Percentiles rank a stretch among this genome's conserved stretches.
Conservation (phyloP, 2,888 invertebrate species). For the Acronicta leporina region DNA sequence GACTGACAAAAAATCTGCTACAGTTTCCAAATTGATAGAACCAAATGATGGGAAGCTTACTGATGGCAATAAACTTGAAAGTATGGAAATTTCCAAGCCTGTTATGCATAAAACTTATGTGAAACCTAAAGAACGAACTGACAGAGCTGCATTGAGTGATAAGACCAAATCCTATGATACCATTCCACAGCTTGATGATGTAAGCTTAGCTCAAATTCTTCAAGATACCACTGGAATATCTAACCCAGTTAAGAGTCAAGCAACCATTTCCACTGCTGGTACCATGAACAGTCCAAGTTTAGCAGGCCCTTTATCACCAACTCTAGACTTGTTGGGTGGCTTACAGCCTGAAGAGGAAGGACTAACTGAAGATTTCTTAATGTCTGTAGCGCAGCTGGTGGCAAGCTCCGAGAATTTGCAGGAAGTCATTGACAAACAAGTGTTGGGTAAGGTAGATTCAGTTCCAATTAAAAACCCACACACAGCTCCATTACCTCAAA, state of each 20-base stretch:
- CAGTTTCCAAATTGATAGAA: slow-evolving; percentile 52
- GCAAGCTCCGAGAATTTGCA: slow-evolving; percentile 91
- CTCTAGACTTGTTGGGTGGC: slow-evolving; percentile 88
- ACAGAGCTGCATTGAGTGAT: slow-evolving; percentile 53
- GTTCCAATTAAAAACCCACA: slow-evolving; percentile 61
- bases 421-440: slow-evolving; percentile 92
- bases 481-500: slow-evolving; percentile 32
- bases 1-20: slow-evolving; percentile 62
- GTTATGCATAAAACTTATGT: slow-evolving; percentile 66
- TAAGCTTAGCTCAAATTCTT: slow-evolving; percentile 83
- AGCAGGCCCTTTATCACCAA: slow-evolving; percentile 89
- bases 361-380: slow-evolving; percentile 91
- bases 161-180: slow-evolving; percentile 78
- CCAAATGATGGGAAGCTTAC: slow-evolving; percentile 53
- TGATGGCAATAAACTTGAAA: slow-evolving; percentile 56
- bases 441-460: slow-evolving; percentile 84
- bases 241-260: slow-evolving; percentile 71
- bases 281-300: slow-evolving; percentile 85
- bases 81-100: slow-evolving; percentile 63
- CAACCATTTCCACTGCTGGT: slow-evolving; percentile 70
- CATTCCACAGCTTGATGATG: slow-evolving; percentile 86
- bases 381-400: slow-evolving; percentile 93
- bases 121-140: slow-evolving; percentile 68
- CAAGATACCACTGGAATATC: slow-evolving; percentile 78
- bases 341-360: slow-evolving; percentile 91